These are phyloP conservation scores for Hylyphantes graminicola DNA, from an alignment of 1,140 invertebrate species.

Conservation along the genomic window DNA sequence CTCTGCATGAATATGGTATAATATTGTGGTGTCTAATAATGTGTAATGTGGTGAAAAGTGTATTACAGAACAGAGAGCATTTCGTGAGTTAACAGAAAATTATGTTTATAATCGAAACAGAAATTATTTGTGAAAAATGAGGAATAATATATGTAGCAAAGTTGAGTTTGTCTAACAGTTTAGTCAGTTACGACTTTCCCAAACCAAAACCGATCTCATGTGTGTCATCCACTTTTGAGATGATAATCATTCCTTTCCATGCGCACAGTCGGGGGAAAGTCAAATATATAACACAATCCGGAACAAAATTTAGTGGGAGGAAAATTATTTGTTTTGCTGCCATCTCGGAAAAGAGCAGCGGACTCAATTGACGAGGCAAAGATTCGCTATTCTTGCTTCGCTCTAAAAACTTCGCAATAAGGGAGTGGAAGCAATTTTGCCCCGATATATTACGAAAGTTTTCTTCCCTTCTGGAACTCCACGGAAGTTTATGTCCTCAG, in stretches of 20 bases:
- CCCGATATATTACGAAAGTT: slow-evolving; percentile 57
- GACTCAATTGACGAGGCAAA: slow-evolving; percentile 56
- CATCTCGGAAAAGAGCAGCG: slow-evolving; percentile 14
- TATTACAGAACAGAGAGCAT: too few species aligned
- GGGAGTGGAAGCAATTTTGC: slow-evolving; percentile 50
- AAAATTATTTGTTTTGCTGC: slow-evolving; percentile 57
- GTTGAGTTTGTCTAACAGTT: too few species aligned
- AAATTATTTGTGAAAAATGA: too few species aligned
- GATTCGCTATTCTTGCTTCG: slow-evolving; percentile 57
- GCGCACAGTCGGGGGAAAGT: slow-evolving; percentile 16
- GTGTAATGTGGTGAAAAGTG: too few species aligned
- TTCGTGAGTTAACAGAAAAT: too few species aligned
- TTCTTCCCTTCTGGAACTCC: slow-evolving; percentile 51
- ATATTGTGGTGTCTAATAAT: too few species aligned
- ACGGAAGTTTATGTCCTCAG: slow-evolving; percentile 60
- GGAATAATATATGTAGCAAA: too few species aligned
- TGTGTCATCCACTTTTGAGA: neutral
- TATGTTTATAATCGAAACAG: too few species aligned
- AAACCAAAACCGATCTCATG: too few species aligned
- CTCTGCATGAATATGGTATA: too few species aligned
- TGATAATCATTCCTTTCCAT: neutral
- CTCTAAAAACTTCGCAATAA: slow-evolving; percentile 60
- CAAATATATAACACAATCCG: slow-evolving; percentile 38
- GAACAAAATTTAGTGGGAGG: slow-evolving; percentile 26
- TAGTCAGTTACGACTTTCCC: too few species aligned